Conservation (phyloP, 2,113 vertebrate genomes). For the Rhadina sibilatrix region DNA sequence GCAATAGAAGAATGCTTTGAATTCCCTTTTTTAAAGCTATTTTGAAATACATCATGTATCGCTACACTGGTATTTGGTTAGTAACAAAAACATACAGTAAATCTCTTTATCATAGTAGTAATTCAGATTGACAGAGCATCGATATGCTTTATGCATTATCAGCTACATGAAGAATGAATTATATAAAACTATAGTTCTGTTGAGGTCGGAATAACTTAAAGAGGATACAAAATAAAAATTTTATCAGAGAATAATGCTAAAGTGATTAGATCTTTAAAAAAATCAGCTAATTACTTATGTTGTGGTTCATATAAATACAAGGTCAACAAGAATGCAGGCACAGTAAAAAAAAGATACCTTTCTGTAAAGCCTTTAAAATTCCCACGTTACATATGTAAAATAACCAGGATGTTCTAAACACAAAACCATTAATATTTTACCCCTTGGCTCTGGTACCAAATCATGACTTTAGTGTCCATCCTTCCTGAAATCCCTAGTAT, state of each 20-base stretch:
- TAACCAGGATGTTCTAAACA: background rate
- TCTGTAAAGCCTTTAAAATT: background rate
- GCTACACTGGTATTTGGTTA: background rate
- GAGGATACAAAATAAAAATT: background rate
- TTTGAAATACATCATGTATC: background rate
- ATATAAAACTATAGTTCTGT: background rate
- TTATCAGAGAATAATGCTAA: background rate
- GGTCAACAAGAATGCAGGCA: accelerated
- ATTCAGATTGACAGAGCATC: background rate
- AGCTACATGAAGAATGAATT: background rate
- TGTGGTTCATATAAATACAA: background rate
- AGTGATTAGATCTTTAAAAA: background rate
- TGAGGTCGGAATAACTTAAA: background rate
- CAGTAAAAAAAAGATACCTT: background rate
- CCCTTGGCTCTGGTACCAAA: background rate
- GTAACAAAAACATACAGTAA: background rate
- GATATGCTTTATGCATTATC: background rate
- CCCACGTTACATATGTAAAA: background rate
- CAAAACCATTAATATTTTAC: background rate
- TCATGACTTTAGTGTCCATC: background rate
- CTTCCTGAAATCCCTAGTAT: background rate
- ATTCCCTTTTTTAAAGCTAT: background rate
- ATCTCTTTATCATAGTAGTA: background rate
- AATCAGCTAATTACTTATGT: background rate
- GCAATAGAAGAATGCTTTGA: background rate